phyloP scores from a whole-genome alignment of 2,113 vertebrate genomes.

The Centropristis striata region DNA sequence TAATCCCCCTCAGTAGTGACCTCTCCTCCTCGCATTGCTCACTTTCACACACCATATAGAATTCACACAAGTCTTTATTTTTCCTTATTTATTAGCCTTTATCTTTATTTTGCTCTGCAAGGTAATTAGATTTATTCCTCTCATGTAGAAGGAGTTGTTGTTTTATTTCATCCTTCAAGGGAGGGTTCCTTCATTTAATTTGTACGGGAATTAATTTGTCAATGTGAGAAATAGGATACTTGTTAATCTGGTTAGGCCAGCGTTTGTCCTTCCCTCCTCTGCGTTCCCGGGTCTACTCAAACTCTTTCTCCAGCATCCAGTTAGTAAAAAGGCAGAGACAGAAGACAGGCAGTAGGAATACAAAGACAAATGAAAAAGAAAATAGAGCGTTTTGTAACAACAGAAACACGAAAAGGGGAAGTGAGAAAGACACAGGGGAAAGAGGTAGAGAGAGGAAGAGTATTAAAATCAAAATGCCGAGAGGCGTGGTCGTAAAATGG shows the following conservation, averaged over 20 bases:
- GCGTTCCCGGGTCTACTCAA: background rate
- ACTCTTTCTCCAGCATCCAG: background rate
- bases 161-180: constrained; percentile 69
- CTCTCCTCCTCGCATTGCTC: constrained; percentile 36
- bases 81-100: constrained; percentile 63
- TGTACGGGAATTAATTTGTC: constrained; percentile 80
- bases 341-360: constrained; percentile 10
- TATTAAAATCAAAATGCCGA: constrained; percentile 69
- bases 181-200: constrained; percentile 71
- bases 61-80: constrained; percentile 35
- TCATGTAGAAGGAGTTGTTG: constrained; percentile 41
- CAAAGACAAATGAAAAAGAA: constrained; percentile 28
- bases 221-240: constrained; percentile 74
- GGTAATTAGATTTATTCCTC: constrained; percentile 55
- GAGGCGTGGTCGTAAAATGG: constrained; percentile 65
- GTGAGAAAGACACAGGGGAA: constrained; percentile 23
- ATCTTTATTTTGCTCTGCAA: constrained; percentile 50
- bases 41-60: constrained; percentile 38
- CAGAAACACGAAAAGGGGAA: constrained; percentile 37
- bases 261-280: background rate
- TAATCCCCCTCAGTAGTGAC: constrained; percentile 26
- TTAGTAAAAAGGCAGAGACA: constrained; percentile 11
- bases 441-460: constrained; percentile 23
- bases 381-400: constrained; percentile 21
- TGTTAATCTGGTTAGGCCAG: constrained; percentile 70